Conservation (phyloP, 2,797 vertebrate genomes). For the Anguilla pacifica region DNA sequence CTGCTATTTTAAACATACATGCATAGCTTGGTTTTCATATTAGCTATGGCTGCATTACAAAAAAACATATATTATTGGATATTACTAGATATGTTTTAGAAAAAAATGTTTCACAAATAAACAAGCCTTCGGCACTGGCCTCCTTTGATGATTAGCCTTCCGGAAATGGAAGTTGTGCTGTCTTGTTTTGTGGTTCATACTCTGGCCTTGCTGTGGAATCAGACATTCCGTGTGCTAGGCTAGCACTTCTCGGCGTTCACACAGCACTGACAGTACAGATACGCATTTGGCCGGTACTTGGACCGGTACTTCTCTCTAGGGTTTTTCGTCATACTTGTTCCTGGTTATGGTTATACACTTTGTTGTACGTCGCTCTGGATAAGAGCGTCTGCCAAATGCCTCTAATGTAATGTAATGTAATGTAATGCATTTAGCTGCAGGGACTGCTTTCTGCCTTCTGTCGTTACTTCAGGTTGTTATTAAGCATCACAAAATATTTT, state of each 20-base stretch:
- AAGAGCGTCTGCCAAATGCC: too few species aligned
- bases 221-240: not conserved
- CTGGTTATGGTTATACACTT: too few species aligned
- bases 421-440: not conserved
- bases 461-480: not conserved
- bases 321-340: too few species aligned
- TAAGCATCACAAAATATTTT: not conserved
- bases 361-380: too few species aligned
- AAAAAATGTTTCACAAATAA: not conserved
- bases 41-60: not conserved
- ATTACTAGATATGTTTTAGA: not conserved
- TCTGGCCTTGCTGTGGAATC: not conserved
- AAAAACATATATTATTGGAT: too few species aligned
- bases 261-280: not conserved
- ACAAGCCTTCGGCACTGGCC: not conserved
- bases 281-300: too few species aligned
- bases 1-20: not conserved
- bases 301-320: too few species aligned
- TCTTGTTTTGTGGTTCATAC: slow-evolving; percentile 9
- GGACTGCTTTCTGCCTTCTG: not conserved
- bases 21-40: not conserved
- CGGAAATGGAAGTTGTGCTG: not conserved
- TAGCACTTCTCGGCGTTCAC: not conserved
- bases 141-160: not conserved
- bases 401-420: too few species aligned